Base-by-base conservation (phyloP, 2,797 vertebrate species). In the Sternotherus odoratus region DNA sequence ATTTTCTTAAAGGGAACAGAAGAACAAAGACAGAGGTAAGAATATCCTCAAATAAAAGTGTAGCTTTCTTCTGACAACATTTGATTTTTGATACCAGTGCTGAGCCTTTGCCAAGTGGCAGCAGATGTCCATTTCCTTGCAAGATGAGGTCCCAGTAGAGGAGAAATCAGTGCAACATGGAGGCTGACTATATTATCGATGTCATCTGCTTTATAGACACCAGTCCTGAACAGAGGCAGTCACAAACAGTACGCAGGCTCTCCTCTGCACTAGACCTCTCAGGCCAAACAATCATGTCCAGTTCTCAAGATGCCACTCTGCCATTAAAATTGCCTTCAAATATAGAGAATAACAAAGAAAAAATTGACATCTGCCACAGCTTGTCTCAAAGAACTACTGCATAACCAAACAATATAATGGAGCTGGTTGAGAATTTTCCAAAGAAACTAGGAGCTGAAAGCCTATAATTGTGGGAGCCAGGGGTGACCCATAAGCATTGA, bases 281-380 rank as follows among this genome's bases (percentile, higher is more conserved):
- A 49, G 2, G 3, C 33, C 8, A 77, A 2, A 3, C 66, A 83
- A 1, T 6, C 49, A 36, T 15, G 19, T 1, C 1, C 48, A 86
- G 13, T 6, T 85, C 17, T 19, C 5, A 39, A 4, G 77, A 30
- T 75, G 17, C 6, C 16, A 16, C 90, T 77, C 19, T 51, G 16
- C 12, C 53, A 10, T 7, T 15, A 57, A 30, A 46, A 46, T 48
- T 46, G 30, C 56, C 39, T 75, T 75, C 26, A 75, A 26, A 26
- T 28, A 46, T 12, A 46, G 24, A 28, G 23, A 43, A 75, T 75
- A 48, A 75, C 12, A 84, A 69, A 74, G n/a, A 4, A 21, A 79
- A 5, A 1, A 0, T 28, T 69, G 19, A 6, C 15, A 54, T 43
- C 28, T 75, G 39, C 49, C 56, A 19, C 0, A 82, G n/a, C 7